Base-by-base conservation (phyloP, 2,888 invertebrate species). In the Copidosoma aretas region DNA sequence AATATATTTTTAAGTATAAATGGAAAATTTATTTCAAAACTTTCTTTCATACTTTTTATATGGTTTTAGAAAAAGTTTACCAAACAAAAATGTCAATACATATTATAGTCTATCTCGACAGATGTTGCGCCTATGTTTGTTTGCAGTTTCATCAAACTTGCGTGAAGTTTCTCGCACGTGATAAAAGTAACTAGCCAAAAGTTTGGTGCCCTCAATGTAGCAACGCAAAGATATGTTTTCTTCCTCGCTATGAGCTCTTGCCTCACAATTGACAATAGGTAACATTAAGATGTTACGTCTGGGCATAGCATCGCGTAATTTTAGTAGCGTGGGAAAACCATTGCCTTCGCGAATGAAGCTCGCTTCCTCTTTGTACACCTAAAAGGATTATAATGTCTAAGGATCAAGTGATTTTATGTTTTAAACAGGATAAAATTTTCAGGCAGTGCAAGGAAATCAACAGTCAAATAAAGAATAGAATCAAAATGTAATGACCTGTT, bases 351-450 rank as follows among this genome's bases (percentile, higher is more conserved):
- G 80, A 54, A 85, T 85, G 75, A 85, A 78, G 73, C 81, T 85
- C 0, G 85, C 84, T 61, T 84, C 82, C 75, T 84, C 84, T 72
- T 85, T 85, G 71, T 84, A 86, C 51, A 85, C 81, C 85, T 86
- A 5, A 15, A 12, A 46, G 12, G 3, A 46, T 12, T 8, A 8
- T 17, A 46, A 46, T 41, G 41, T 41, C 8, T 14, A 10, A 10
- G 8, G 41, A 41, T 8, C 14, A 10, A 14, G 14, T 41, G 41
- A 14, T 14, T 41, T 14, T 41, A n/a, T n/a, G 41, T 41, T 41
- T 41, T n/a, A n/a, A n/a, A n/a, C n/a, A n/a, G n/a, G n/a, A n/a
- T n/a, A n/a, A n/a, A n/a, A n/a, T n/a, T n/a, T n/a, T n/a, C n/a
- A n/a, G n/a, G n/a, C n/a, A n/a, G n/a, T n/a, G n/a, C n/a, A n/a